These are phyloP conservation scores for Salpingus planirostris DNA, from an alignment of 2,888 invertebrate species.

Conservation along the genomic window DNA sequence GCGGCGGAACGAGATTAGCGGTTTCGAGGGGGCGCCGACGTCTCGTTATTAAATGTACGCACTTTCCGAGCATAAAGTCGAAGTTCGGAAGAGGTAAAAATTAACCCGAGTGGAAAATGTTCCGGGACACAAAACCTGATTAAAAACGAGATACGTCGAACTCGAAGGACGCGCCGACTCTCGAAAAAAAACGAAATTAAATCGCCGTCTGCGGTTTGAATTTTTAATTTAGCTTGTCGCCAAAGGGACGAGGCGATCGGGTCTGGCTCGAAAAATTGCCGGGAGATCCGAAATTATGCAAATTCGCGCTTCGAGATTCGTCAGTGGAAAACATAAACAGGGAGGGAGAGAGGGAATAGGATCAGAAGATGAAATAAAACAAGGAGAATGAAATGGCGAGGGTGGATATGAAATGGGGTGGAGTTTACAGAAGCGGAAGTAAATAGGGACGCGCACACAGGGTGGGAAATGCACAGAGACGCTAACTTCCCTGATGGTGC, in stretches of 20 bases:
- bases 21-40: not conserved
- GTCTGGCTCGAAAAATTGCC: slow-evolving; percentile 24
- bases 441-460: slow-evolving; percentile 44
- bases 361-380: slow-evolving; percentile 44
- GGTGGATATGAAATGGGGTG: slow-evolving; percentile 41
- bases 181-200: too few relatives aligned
- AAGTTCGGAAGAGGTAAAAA: too few relatives aligned
- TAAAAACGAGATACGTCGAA: slow-evolving; percentile 20
- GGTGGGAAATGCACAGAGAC: slow-evolving; percentile 35
- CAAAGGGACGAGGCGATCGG: too few relatives aligned
- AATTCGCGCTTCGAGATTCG: slow-evolving; percentile 36
- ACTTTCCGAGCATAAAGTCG: too few relatives aligned
- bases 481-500: slow-evolving; percentile 30
- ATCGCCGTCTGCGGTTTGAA: too few relatives aligned
- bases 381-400: slow-evolving; percentile 45
- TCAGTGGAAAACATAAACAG: slow-evolving; percentile 34
- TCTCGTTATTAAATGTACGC: too few relatives aligned
- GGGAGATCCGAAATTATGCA: slow-evolving; percentile 41
- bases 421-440: slow-evolving; percentile 51
- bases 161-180: too few relatives aligned
- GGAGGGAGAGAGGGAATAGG: slow-evolving; percentile 25
- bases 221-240: too few relatives aligned
- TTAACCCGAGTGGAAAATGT: slow-evolving; percentile 18
- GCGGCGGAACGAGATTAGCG: slow-evolving; percentile 1
- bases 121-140: slow-evolving; percentile 21